Base-by-base conservation (phyloP, 1,140 invertebrate genomes). In the Heliconius himera region DNA sequence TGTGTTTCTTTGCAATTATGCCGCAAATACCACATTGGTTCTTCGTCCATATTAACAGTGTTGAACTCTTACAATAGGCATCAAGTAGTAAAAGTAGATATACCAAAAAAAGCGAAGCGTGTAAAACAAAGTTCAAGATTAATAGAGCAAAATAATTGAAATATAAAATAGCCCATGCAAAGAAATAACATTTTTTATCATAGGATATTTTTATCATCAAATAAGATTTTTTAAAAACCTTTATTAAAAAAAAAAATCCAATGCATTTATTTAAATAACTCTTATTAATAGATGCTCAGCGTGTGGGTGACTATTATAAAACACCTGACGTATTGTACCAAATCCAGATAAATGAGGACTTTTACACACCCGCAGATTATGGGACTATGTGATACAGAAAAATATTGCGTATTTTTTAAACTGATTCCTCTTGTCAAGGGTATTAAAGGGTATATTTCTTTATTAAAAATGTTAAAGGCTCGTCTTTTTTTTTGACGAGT, bases 311-410 rank as follows among this genome's bases (percentile, higher is more conserved):
- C 60, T 46, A 70, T 70, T 70, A 46, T 76, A 70, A 76, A 70
- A 76, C 46, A 76, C 46, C 74, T 56, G 74, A 76, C 74, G 74
- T 51, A 51, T 18, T 41, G n/a, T 36, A 76, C 56, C 16, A 70
- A 76, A 76, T 76, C 74, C 74, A 46, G 74, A 76, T 66, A 66
- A 76, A 76, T 76, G 29, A 8, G 56, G 38, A 75, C 26, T 66
- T 66, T 66, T 66, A 66, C 60, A 66, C 38, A 8, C 70, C 66
- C 22, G 22, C 38, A 29, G 60, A 66, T 66, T 66, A 66, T 66
- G 22, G 20, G 22, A 66, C 60, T 26, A 46, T 46, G n/a, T 66
- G 60, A 66, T 66, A 66, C 60, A 26, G 26, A 13, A 66, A 66
- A 29, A 66, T 66, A 66, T 66, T 26, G 60, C 22, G 22, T 18